Base-by-base conservation (phyloP, 1,140 invertebrate species). In the Drosophila prosaltans region DNA sequence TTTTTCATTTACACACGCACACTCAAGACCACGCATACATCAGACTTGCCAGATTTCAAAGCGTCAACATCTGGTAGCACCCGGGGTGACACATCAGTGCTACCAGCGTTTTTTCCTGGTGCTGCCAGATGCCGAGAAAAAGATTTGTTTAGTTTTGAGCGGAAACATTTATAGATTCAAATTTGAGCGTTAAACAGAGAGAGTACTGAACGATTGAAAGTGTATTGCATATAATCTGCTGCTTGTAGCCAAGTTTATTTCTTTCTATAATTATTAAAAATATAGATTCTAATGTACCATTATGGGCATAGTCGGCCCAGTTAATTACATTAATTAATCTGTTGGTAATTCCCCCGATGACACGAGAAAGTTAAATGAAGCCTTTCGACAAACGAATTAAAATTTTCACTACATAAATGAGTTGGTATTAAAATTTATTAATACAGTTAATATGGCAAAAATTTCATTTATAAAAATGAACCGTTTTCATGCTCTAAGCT, bases 1-100 rank as follows among this genome's bases (percentile, higher is more conserved):
- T 77, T 78, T 70, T 64, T 69, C 45, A 55, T 55, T 48, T 39
- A 40, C 73, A 70, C 65, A 77, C 73, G 59, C 24, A 65, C 43
- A 58, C 74, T 51, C 24, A 51, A 51, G 45, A 51, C 45, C 45
- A 65, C 60, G 70, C 73, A 43, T 24, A 26, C 16, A 60, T 7
- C 30, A 58, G 24, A 62, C 45, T 51, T 26, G 45, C 24, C 41
- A 43, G 41, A 43, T n/a, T 11, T 7, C 5, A n/a, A 16, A 16
- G 45, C 2, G 3, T 8, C 21, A 24, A 26, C 8, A 10, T 51
- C 8, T 26, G 24, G 43, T 2, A 51, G 7, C 45, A n/a, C 11
- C 11, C 3, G 2, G 9, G 40, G 10, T 41, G 40, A 41, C 40
- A 48, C 45, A 48, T 16, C n/a, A 26, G 3, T 26, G 16, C 8